A percentile compares a stretch with the other conserved stretches of the same genome.
phyloP scores from a whole-genome alignment of 2,113 vertebrate genomes.

The Cebidichthys violaceus region DNA sequence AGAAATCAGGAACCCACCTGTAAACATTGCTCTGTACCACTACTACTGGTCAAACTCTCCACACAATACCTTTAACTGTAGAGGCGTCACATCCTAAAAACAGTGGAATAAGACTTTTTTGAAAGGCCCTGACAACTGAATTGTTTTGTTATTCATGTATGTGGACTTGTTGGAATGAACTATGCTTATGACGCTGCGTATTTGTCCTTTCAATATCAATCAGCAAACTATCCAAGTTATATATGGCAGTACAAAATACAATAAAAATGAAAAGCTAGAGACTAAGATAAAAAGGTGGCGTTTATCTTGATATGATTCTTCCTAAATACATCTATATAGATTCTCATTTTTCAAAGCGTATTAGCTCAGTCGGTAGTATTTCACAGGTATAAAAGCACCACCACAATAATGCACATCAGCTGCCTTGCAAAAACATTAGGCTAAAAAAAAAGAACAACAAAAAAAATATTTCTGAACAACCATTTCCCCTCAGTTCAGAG shows the following conservation, averaged over 20 bases:
- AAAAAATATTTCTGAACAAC: background rate
- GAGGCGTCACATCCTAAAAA: background rate
- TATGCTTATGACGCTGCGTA: background rate
- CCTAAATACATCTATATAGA: background rate
- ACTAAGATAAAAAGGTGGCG: background rate
- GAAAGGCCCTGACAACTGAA: background rate
- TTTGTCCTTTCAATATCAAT: background rate
- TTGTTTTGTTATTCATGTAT: background rate
- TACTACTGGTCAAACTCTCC: background rate
- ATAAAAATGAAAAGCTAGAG: background rate
- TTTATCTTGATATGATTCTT: background rate
- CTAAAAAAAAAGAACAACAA: background rate
- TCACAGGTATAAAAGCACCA: background rate
- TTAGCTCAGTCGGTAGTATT: background rate
- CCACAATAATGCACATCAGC: background rate
- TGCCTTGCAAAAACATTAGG: background rate
- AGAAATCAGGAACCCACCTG: background rate
- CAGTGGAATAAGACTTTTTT: background rate
- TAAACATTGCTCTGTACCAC: background rate
- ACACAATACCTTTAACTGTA: background rate
- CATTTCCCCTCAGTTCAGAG: conserved; percentile 29
- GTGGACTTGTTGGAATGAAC: background rate
- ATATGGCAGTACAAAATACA: background rate
- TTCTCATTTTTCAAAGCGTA: background rate
- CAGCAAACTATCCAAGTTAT: background rate